phyloP scores from a whole-genome alignment of 2,113 vertebrate species.

The Laticauda colubrina region DNA sequence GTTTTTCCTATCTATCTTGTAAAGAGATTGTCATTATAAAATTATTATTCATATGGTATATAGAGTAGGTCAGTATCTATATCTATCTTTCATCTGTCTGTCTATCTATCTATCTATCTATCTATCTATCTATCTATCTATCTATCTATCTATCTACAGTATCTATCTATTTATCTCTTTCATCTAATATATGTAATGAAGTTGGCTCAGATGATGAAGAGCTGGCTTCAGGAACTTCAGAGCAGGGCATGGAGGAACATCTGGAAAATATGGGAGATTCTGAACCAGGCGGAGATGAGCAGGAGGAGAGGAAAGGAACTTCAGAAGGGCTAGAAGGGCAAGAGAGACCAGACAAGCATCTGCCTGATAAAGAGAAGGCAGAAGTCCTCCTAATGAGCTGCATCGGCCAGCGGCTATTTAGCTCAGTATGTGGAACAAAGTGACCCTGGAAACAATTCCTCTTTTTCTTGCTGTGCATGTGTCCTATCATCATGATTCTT shows the following conservation, averaged over 20 bases:
- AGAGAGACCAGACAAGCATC: neutral
- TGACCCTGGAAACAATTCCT: neutral
- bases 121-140: too few species aligned
- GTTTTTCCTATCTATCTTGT: neutral
- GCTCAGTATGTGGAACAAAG: neutral
- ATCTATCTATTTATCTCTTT: too few species aligned
- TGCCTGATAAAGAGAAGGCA: neutral
- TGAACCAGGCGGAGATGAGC: neutral
- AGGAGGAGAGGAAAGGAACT: neutral
- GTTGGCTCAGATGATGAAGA: too few species aligned
- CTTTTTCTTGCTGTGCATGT: neutral
- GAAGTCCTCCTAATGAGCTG: neutral
- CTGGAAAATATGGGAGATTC: neutral
- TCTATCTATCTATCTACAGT: too few species aligned
- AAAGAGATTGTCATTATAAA: neutral
- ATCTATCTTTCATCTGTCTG: too few species aligned
- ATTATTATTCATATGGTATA: neutral
- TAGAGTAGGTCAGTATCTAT: neutral
- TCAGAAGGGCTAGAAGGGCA: neutral
- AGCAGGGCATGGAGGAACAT: neutral
- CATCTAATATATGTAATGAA: neutral
- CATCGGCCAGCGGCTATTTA: neutral
- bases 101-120: too few species aligned
- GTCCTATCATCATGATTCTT: neutral
- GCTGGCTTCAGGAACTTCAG: neutral